These are phyloP conservation scores for Patella depressa DNA, from an alignment of 2,888 invertebrate species.

Conservation along the genomic window DNA sequence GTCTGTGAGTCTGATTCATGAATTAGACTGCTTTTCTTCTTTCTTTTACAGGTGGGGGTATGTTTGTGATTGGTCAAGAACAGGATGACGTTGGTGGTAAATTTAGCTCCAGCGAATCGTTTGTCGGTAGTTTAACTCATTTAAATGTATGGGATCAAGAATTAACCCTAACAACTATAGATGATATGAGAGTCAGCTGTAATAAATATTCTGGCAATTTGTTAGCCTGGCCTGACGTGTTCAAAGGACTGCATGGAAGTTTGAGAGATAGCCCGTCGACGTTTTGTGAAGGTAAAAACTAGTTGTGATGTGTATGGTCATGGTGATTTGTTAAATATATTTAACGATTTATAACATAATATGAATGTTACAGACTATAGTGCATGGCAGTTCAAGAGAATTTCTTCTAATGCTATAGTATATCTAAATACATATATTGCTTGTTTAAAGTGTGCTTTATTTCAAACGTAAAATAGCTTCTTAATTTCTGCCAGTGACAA, in stretches of 20 bases:
- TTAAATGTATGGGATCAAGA: conserved; percentile 77
- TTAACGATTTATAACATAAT: neutral
- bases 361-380: too few relatives aligned
- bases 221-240: conserved; percentile 78
- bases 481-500: too few relatives aligned
- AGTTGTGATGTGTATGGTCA: conserved; percentile 4
- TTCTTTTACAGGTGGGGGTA: conserved; percentile 72
- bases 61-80: conserved; percentile 80
- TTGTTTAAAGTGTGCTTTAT: too few relatives aligned
- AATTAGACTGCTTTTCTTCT: too few relatives aligned
- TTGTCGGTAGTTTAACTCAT: conserved; percentile 77
- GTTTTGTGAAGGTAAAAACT: conserved; percentile 74
- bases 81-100: conserved; percentile 78
- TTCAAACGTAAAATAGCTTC: too few relatives aligned
- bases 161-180: conserved; percentile 72
- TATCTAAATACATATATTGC: too few relatives aligned
- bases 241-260: conserved; percentile 74
- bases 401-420: too few relatives aligned
- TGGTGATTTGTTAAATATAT: neutral
- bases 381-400: too few relatives aligned
- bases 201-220: conserved; percentile 75
- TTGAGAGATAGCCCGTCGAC: conserved; percentile 74
- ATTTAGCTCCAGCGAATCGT: conserved; percentile 79
- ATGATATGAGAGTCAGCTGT: conserved; percentile 62
- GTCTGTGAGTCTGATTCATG: too few relatives aligned